A percentile compares a stretch with the other conserved stretches of the same genome.
phyloP scores from a whole-genome alignment of 2,797 vertebrate species.

The Karalla daura region DNA sequence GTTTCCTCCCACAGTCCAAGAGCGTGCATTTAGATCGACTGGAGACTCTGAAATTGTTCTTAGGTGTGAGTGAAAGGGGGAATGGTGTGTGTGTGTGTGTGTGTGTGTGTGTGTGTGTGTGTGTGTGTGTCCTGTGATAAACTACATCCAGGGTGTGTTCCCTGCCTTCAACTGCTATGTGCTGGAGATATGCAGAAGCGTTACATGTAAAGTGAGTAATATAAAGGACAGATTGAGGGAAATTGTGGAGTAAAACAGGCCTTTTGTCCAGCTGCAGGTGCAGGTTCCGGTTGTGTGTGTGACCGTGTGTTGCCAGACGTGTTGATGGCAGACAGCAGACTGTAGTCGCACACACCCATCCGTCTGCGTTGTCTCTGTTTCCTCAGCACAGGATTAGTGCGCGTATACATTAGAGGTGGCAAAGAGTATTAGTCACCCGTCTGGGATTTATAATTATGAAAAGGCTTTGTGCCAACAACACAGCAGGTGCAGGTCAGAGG shows the following conservation, averaged over 20 bases:
- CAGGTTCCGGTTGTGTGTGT: constrained; percentile 3
- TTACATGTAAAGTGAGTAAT: no score
- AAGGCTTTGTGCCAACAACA: constrained; percentile 10
- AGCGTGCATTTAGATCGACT: no score
- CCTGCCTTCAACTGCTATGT: no score
- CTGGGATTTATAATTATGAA: constrained; percentile 32
- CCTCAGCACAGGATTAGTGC: constrained; percentile 18
- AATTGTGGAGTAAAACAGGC: neutral
- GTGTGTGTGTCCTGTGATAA: no score
- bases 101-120: no score
- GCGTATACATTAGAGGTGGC: constrained; percentile 1
- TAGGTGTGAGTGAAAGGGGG: no score
- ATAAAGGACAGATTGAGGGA: neutral
- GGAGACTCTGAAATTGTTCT: no score
- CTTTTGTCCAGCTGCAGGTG: neutral
- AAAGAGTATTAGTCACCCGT: constrained; percentile 53
- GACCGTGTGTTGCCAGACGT: neutral
- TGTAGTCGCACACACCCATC: constrained; percentile 47
- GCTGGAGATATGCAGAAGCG: no score
- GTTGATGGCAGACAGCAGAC: constrained; percentile 17
- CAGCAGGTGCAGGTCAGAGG: constrained; percentile 31
- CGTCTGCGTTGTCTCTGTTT: constrained; percentile 13
- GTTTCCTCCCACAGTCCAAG: no score
- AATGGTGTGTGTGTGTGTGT: no score
- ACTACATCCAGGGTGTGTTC: no score